Percentiles rank a stretch among this genome's conserved stretches.
Conservation (phyloP, 1,140 invertebrate genomes). For the Drosophila pseudoobscura region DNA sequence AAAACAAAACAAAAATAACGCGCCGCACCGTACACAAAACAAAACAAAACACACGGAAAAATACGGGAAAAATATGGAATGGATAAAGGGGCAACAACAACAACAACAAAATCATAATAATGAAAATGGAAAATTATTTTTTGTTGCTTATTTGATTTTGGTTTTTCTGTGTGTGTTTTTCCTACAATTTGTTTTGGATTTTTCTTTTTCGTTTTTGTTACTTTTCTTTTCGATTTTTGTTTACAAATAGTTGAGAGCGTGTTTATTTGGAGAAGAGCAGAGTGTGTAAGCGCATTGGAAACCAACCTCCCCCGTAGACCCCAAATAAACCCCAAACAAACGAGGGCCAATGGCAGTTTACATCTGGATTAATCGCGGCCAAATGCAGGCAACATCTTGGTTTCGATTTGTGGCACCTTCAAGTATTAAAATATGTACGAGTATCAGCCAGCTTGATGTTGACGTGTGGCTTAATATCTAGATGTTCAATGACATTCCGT, state of each 20-base stretch:
- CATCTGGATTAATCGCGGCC: slow-evolving; percentile 1
- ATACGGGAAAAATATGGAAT: slow-evolving; percentile 7
- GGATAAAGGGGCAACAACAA: neutral
- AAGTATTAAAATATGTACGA: neutral
- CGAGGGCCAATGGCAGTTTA: neutral
- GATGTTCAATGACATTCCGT: slow-evolving; percentile 72
- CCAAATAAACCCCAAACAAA: neutral
- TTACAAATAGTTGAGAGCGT: slow-evolving; percentile 68
- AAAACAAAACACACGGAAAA: slow-evolving; percentile 39
- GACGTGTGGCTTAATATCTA: slow-evolving; percentile 60
- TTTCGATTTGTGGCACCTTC: slow-evolving; percentile 35
- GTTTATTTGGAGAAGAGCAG: slow-evolving; percentile 66
- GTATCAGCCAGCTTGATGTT: slow-evolving; percentile 20
- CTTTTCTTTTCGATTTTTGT: slow-evolving; percentile 49
- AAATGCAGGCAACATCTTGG: slow-evolving; percentile 19
- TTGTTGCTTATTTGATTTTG: slow-evolving; percentile 45
- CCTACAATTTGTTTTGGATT: slow-evolving; percentile 20
- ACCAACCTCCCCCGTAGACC: no score
- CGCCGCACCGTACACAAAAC: slow-evolving; percentile 41
- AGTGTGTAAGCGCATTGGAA: slow-evolving; percentile 67
- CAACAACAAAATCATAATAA: slow-evolving; percentile 51
- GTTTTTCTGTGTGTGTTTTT: slow-evolving; percentile 41
- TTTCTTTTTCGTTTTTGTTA: slow-evolving; percentile 26
- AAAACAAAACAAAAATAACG: slow-evolving; percentile 64
- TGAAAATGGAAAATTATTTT: slow-evolving; percentile 66